Conservation (phyloP, 2,888 invertebrate species). For the Eristalis arbustorum region DNA sequence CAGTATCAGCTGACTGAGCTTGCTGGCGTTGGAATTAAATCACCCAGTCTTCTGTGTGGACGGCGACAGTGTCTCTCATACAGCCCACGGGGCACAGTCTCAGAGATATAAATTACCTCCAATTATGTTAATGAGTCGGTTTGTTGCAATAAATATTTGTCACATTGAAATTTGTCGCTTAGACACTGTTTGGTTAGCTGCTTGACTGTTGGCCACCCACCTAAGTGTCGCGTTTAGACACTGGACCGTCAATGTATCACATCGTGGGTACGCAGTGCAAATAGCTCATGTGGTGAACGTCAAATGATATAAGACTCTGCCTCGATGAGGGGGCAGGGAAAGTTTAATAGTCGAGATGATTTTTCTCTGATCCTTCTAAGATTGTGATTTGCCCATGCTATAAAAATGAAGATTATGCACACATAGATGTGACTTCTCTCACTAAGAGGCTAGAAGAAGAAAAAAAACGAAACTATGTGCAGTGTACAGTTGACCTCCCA, state of each 20-base stretch:
- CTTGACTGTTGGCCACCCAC: constrained; percentile 61
- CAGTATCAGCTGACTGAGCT: constrained; percentile 29
- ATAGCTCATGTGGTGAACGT: not conserved
- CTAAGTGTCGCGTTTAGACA: constrained; percentile 52
- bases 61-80: not conserved
- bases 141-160: constrained; percentile 71
- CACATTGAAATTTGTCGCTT: constrained; percentile 64
- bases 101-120: constrained; percentile 72
- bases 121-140: constrained; percentile 73
- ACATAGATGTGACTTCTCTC: no score
- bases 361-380: not conserved
- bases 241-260: constrained; percentile 61
- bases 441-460: no score
- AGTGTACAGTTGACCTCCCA: not conserved
- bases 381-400: no score
- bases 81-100: constrained; percentile 16
- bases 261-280: constrained; percentile 11
- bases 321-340: no score
- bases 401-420: no score
- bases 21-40: constrained; percentile 12
- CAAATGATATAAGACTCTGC: not conserved
- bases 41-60: not conserved
- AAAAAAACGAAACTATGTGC: not conserved
- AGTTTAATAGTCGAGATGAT: no score
- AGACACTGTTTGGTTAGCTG: constrained; percentile 47